A percentile compares a stretch with the other conserved stretches of the same genome.
phyloP scores from a whole-genome alignment of 2,888 invertebrate species.

The Sphinx pinastri region DNA sequence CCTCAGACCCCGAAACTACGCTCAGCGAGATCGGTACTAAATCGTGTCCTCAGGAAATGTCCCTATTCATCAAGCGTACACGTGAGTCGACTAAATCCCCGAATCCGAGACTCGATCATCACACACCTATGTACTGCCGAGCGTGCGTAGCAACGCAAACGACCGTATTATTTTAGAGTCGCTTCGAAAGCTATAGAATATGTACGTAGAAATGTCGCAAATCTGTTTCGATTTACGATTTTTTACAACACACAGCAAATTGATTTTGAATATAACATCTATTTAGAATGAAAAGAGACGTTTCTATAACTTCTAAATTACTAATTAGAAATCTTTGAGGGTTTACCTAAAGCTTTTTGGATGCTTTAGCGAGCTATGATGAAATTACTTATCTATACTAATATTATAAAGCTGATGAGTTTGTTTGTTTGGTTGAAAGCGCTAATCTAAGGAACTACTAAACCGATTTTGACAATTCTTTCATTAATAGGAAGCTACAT shows the following conservation, averaged over 20 bases:
- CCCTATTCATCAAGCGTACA: slow-evolving; percentile 41
- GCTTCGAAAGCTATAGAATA: slow-evolving; percentile 2
- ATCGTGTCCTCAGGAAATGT: slow-evolving; percentile 30
- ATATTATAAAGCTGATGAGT: too few species aligned
- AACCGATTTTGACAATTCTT: too few species aligned
- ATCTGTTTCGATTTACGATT: not conserved
- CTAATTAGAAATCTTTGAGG: too few species aligned
- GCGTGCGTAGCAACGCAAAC: slow-evolving; percentile 27
- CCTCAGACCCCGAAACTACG: slow-evolving; percentile 12
- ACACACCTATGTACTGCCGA: slow-evolving; percentile 25
- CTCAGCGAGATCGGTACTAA: slow-evolving; percentile 22
- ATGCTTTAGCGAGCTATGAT: too few species aligned
- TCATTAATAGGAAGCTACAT: too few species aligned
- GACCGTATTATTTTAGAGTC: slow-evolving; percentile 25
- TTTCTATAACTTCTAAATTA: too few species aligned
- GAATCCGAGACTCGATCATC: slow-evolving; percentile 34
- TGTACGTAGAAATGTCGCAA: not conserved
- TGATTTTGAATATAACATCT: too few species aligned
- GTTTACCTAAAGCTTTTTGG: too few species aligned
- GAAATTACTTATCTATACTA: too few species aligned
- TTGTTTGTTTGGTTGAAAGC: too few species aligned
- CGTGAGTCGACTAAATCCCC: slow-evolving; percentile 42
- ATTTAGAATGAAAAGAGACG: too few species aligned
- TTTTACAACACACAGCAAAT: not conserved
- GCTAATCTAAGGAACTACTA: too few species aligned